phyloP scores from a whole-genome alignment of 2,113 vertebrate species.

The Sinocyclocheilus grahami region DNA sequence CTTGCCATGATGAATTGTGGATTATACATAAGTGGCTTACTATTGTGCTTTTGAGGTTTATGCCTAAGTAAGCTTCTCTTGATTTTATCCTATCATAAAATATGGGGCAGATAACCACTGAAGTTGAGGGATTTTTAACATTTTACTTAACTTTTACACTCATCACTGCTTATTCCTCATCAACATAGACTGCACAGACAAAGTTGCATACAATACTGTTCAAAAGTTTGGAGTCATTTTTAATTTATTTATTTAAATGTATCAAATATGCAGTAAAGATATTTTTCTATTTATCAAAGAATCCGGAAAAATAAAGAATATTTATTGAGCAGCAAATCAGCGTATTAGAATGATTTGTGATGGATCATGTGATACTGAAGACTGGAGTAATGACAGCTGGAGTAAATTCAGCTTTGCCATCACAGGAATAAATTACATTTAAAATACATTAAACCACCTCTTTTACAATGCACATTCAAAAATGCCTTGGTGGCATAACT shows the following conservation, averaged over 20 bases:
- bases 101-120: conserved; percentile 43
- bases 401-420: not conserved
- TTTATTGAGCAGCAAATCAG: not conserved
- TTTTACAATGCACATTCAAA: not conserved
- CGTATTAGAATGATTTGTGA: not conserved
- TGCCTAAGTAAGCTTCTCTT: conserved; percentile 41
- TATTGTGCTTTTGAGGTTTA: conserved; percentile 49
- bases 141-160: not conserved
- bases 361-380: not conserved
- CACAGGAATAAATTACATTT: not conserved
- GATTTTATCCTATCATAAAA: conserved; percentile 35
- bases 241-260: not conserved
- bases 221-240: not conserved
- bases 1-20: conserved; percentile 44
- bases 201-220: not conserved
- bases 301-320: not conserved
- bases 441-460: not conserved
- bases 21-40: conserved; percentile 66
- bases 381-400: not conserved
- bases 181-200: not conserved
- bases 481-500: not conserved
- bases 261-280: not conserved
- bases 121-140: not conserved
- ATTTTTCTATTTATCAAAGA: too few species aligned
- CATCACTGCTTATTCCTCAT: not conserved